These are phyloP conservation scores for Acanthaster planci DNA, from an alignment of 35 echinoderm and acorn worm species.

Conservation along the genomic window DNA sequence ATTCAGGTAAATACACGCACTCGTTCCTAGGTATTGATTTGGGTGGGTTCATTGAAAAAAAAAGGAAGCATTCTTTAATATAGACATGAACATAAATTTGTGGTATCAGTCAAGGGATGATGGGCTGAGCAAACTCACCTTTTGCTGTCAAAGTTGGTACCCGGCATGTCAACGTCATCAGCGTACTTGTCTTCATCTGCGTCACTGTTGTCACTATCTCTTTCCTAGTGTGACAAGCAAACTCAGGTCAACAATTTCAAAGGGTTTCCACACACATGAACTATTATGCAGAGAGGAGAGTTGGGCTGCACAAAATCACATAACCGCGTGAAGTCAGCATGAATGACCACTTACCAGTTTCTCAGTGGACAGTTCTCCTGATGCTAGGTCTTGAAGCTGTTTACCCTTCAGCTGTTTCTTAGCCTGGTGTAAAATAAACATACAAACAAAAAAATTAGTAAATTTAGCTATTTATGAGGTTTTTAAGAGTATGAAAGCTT, in stretches of 20 bases:
- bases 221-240: constrained; percentile 32
- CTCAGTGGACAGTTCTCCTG: constrained; percentile 50
- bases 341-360: background rate
- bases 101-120: background rate
- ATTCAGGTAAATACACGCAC: too few species aligned
- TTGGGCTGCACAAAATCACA: too few species aligned
- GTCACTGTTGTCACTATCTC: constrained; percentile 70
- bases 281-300: too few species aligned
- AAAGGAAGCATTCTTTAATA: too few species aligned
- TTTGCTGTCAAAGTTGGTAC: constrained; percentile 97
- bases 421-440: constrained; percentile 44
- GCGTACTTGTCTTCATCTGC: constrained; percentile 97
- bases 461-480: too few species aligned
- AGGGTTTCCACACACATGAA: too few species aligned
- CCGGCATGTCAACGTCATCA: constrained; percentile 92
- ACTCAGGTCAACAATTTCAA: too few species aligned
- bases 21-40: too few species aligned
- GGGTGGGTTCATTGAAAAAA: too few species aligned
- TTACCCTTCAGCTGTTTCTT: constrained; percentile 93
- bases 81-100: too few species aligned
- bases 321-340: background rate
- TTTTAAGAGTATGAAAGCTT: too few species aligned
- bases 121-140: constrained; percentile 46
- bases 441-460: background rate
- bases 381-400: constrained; percentile 84